A percentile compares a stretch with the other conserved stretches of the same genome.
Conservation (phyloP, 2,113 vertebrate species). For the Tricholaema leucomelas region DNA sequence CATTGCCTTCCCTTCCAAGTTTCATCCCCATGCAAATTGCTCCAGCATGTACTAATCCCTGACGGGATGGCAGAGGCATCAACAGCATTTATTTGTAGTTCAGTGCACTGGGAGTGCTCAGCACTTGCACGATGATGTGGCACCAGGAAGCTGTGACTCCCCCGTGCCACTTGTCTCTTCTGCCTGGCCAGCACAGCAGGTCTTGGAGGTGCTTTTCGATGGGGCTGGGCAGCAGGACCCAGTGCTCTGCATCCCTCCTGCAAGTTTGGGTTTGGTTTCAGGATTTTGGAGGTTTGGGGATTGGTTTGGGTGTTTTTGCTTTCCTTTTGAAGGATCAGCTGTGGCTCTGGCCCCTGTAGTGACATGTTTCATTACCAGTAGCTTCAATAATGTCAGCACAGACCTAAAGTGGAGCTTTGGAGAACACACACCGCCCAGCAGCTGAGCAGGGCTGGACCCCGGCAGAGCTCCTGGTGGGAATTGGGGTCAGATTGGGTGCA, state of each 20-base stretch:
- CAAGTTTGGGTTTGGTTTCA: neutral
- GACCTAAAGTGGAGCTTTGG: neutral
- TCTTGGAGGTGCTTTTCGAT: neutral
- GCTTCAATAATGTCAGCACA: constrained; percentile 50
- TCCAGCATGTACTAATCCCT: constrained; percentile 59
- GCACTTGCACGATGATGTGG: neutral
- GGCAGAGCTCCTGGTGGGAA: accelerated
- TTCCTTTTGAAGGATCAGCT: neutral
- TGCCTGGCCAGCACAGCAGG: accelerated
- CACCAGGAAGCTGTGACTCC: neutral
- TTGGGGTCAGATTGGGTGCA: neutral
- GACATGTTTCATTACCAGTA: constrained; percentile 52
- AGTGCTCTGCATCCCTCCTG: accelerated
- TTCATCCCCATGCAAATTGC: constrained; percentile 52
- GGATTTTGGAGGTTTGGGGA: neutral
- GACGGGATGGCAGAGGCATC: constrained; percentile 30
- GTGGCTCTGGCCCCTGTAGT: neutral
- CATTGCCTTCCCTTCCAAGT: constrained; percentile 50
- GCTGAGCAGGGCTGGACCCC: neutral
- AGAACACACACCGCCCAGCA: neutral
- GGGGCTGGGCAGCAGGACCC: neutral
- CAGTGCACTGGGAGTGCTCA: neutral
- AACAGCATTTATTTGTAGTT: constrained; percentile 5
- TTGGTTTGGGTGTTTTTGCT: neutral
- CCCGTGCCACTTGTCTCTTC: neutral